Evolutionary conservation across 2,113 vertebrate genomes (phyloP).

Genomic region (Octodon degus): DNA sequence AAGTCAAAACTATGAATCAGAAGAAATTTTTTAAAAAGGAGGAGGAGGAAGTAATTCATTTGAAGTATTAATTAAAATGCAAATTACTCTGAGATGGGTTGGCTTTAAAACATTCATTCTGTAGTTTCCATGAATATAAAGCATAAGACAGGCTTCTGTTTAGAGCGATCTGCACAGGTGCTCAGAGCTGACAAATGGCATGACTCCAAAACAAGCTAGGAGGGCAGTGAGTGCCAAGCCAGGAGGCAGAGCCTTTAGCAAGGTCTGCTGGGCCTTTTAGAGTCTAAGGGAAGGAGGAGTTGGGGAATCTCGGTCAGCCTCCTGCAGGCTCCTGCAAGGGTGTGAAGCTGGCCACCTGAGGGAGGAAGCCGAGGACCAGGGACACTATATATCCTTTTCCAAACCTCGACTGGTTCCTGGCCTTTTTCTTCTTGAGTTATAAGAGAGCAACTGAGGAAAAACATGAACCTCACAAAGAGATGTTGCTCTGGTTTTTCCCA

Average conservation of each 20-base stretch:
- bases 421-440: not conserved
- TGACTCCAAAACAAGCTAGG: constrained; percentile 79
- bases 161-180: constrained; percentile 70
- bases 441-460: not conserved
- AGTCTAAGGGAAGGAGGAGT: too few relatives aligned
- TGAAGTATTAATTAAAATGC: constrained; percentile 88
- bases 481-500: not conserved
- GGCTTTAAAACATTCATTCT: constrained; percentile 81
- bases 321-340: too few relatives aligned
- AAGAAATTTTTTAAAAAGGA: constrained; percentile 59
- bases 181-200: constrained; percentile 73
- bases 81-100: constrained; percentile 83
- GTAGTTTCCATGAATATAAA: constrained; percentile 84
- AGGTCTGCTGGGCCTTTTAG: not conserved
- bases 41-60: constrained; percentile 76
- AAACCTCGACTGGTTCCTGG: fast-evolving
- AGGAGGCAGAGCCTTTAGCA: not conserved
- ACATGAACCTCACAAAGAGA: not conserved
- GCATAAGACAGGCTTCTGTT: constrained; percentile 77
- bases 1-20: constrained; percentile 65
- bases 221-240: not conserved
- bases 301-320: not conserved
- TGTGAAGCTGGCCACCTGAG: fast-evolving
- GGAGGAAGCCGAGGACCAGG: not conserved
- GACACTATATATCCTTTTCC: fast-evolving